Base-by-base conservation (phyloP, 2,888 invertebrate species). In the Caenorhabditis sp. region DNA sequence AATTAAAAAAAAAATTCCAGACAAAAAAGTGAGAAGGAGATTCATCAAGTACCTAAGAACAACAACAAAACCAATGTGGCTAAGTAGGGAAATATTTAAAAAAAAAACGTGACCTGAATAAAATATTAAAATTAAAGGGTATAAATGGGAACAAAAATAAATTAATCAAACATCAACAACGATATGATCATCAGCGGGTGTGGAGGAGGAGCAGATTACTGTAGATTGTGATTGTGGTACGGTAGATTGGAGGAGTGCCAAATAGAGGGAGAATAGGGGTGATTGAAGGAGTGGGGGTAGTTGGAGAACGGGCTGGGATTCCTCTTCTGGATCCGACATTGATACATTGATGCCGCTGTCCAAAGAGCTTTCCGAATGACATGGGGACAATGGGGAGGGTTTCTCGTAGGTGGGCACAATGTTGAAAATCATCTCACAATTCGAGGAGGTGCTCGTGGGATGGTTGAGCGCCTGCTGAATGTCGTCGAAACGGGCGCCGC, bases 381-480 rank as follows among this genome's bases (percentile, higher is more conserved):
- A 70, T 21, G 75, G 70, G 1, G 75, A 75, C 17, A 70, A 52
- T 54, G 70, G 66, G 4, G 70, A 65, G 0, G 74, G 59, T 71
- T 77, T 77, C 38, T 70, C 72, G 50, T 80, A 80, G n/a, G 69
- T 77, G 0, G 80, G 77, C 52, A 77, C 73, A 20, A 80, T 70
- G 59, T 80, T 76, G 61, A 77, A 73, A 23, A 70, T 57, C 65
- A 80, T 63, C n/a, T 80, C 80, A 10, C 60, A 31, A 31, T 71
- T 64, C 0, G 61, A n/a, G 53, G 72, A 49, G 0, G 59, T 60
- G 25, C 52, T 64, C 5, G 56, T 50, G n/a, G 82, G 73, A 64
- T 85, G 85, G 7, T 54, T 66, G 0, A 78, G 59, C n/a, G 82
- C 84, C 20, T 70, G 68, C 17, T 78, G 77, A 23, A 84, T 64